Base-by-base conservation (phyloP, 2,888 invertebrate genomes). In the Aricia artaxerxes region DNA sequence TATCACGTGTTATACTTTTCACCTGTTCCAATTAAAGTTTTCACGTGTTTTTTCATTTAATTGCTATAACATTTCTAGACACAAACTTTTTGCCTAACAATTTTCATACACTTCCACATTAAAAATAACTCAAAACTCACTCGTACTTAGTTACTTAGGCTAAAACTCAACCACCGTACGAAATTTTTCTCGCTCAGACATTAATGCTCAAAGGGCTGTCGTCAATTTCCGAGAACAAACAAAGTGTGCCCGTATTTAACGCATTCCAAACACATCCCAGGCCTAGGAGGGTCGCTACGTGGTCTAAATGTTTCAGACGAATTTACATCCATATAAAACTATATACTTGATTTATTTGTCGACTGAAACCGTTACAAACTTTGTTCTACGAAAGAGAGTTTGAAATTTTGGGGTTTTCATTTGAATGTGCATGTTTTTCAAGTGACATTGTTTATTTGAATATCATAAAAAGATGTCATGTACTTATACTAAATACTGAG, bases 261-360 rank as follows among this genome's bases (percentile, higher is more conserved):
- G 86, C 87, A 90, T 88, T 89, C 88, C 86, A 85, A 82, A 87
- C 88, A 88, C 88, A 88, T 87, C 82, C 84, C 82, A 84, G 86
- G 86, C 86, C 85, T 86, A 85, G 83, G 85, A 85, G 89, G 90
- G 86, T 85, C 82, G 82, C 82, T 87, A 91, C 91, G 91, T 89
- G 92, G 90, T 88, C 88, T 90, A 91, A 92, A 92, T 93, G 91
- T 92, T 92, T 92, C 91, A 91, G 82, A 84, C 85, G 85, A 88
- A 91, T 91, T 90, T 90, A 90, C 89, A 91, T 89, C 87, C 85
- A 80, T 82, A 85, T 82, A 82, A 83, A 87, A 87, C 86, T 84
- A 83, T 64, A 44, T 16, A 69, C 31, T 40, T 69, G 64, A 78
- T 78, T 78, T 72, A 53, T 44, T 72, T 72, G 44, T 53, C 53